These are phyloP conservation scores for Aplodontia rufa DNA, from an alignment of 2,113 vertebrate species.

Conservation along the genomic window DNA sequence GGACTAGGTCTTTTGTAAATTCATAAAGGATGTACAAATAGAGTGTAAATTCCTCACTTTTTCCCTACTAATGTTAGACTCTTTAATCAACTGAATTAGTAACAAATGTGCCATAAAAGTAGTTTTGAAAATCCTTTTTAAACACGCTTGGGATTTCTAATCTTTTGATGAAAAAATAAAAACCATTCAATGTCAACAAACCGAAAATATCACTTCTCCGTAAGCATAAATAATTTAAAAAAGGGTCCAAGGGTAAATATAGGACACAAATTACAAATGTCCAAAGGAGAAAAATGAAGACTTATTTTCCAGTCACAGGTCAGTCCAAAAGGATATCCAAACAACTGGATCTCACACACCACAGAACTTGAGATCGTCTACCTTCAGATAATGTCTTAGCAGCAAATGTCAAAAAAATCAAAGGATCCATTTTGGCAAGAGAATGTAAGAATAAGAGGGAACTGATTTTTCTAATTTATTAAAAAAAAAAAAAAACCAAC, in stretches of 20 bases:
- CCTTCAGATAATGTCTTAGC: conserved; percentile 85
- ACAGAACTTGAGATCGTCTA: conserved; percentile 80
- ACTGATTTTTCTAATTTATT: conserved; percentile 62
- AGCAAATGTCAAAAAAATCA: conserved; percentile 84
- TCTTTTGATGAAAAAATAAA: conserved; percentile 11
- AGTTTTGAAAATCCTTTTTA: background rate
- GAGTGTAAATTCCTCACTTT: background rate
- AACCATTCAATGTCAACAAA: conserved; percentile 85
- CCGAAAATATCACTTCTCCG: conserved; percentile 83
- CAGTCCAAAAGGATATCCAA: conserved; percentile 77
- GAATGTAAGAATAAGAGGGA: conserved; percentile 62
- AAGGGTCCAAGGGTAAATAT: conserved; percentile 83
- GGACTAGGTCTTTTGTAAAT: background rate
- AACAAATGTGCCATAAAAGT: background rate
- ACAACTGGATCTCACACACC: conserved; percentile 80
- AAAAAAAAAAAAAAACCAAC: conserved; percentile 65
- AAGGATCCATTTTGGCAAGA: conserved; percentile 81
- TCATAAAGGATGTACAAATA: background rate
- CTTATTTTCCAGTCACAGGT: conserved; percentile 85
- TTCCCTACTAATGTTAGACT: background rate
- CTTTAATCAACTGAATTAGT: background rate
- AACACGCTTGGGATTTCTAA: conserved; percentile 13
- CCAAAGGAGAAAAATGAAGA: conserved; percentile 88
- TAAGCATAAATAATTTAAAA: conserved; percentile 83
- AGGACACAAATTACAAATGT: conserved; percentile 76